A percentile compares a stretch with the other conserved stretches of the same genome.
These are phyloP conservation scores for Platysteira castanea DNA, from an alignment of 2,113 vertebrate genomes.

Conservation along the genomic window DNA sequence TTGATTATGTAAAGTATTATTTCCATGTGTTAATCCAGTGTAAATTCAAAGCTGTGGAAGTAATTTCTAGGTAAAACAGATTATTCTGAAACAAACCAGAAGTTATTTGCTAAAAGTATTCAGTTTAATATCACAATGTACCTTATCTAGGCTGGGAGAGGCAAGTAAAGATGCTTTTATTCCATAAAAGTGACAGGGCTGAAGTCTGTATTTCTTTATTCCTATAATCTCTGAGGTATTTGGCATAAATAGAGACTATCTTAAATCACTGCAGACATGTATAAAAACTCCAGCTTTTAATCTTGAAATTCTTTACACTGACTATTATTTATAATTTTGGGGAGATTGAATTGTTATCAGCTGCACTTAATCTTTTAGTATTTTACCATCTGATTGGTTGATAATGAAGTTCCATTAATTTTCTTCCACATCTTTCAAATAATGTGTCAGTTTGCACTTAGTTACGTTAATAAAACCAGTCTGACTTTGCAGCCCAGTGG, in stretches of 20 bases:
- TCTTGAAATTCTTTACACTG: neutral
- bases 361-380: neutral
- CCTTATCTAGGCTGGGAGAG: neutral
- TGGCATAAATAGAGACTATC: neutral
- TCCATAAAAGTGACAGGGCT: neutral
- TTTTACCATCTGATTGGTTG: neutral
- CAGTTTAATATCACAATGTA: neutral
- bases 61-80: neutral
- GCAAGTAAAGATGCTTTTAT: neutral
- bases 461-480: neutral
- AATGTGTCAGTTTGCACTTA: neutral
- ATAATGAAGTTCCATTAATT: neutral
- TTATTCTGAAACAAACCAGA: constrained; percentile 14
- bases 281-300: neutral
- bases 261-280: constrained; percentile 1
- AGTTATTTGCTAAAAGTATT: neutral
- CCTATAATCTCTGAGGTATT: neutral
- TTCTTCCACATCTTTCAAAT: neutral
- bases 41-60: neutral
- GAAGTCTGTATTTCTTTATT: constrained; percentile 9
- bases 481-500: neutral
- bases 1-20: neutral
- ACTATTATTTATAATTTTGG: neutral
- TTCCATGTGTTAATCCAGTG: constrained; percentile 13
- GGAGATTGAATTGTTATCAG: neutral